phyloP scores from a whole-genome alignment of 2,113 vertebrate species.

The Oxygymnocypris stewartii region DNA sequence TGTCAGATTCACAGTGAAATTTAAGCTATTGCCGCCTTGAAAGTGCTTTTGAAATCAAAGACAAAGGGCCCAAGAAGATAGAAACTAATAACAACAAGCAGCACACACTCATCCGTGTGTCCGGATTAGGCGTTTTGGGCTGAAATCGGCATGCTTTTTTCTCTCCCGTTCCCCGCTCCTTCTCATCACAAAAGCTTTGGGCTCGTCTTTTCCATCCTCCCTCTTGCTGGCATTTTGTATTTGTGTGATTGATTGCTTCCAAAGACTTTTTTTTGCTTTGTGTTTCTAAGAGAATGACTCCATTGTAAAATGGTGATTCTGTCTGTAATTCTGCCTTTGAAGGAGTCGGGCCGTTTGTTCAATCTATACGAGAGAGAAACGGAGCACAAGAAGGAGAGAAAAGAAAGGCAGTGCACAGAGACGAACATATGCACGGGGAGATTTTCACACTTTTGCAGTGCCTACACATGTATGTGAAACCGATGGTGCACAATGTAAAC shows the following conservation, averaged over 20 bases:
- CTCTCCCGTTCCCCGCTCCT: slow-evolving; percentile 8
- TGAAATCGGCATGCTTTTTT: slow-evolving; percentile 33
- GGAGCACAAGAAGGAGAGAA: too few species aligned
- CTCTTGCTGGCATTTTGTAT: slow-evolving; percentile 56
- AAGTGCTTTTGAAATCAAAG: slow-evolving; percentile 72
- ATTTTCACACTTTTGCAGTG: slow-evolving; percentile 37
- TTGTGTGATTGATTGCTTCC: slow-evolving; percentile 63
- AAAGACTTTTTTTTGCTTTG: slow-evolving; percentile 59
- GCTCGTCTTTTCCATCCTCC: slow-evolving; percentile 47
- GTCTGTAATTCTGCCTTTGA: slow-evolving; percentile 52
- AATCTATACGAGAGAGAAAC: slow-evolving; percentile 46
- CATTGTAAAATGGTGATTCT: slow-evolving; percentile 56
- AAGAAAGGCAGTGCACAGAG: not conserved
- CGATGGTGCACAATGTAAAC: slow-evolving; percentile 34
- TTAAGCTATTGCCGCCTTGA: slow-evolving; percentile 67
- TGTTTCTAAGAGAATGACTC: slow-evolving; percentile 58
- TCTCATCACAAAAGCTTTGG: slow-evolving; percentile 56
- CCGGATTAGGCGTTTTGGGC: slow-evolving; percentile 58
- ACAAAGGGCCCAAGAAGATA: slow-evolving; percentile 63
- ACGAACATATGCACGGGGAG: slow-evolving; percentile 22
- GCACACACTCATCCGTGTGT: slow-evolving; percentile 54
- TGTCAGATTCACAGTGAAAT: slow-evolving; percentile 61
- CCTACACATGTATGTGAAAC: slow-evolving; percentile 24
- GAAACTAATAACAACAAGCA: slow-evolving; percentile 62
- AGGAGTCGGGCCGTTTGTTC: slow-evolving; percentile 38